Evolutionary conservation across 2,113 vertebrate species (phyloP), one percentile per base, ranked within the genome.

Genomic region (Callopanchax toddi): DNA sequence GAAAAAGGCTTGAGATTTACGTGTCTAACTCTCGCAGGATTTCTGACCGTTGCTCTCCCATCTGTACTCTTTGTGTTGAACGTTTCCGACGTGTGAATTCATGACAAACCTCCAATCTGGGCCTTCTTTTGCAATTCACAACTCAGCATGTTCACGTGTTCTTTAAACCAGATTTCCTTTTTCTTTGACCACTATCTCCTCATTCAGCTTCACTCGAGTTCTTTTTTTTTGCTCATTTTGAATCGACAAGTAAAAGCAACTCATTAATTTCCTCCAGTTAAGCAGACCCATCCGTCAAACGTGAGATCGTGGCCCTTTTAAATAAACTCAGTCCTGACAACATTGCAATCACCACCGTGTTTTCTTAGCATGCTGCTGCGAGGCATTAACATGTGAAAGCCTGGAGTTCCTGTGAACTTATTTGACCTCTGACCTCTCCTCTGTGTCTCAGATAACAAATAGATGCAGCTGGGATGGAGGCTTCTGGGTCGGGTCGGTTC

Each of bases 321-420:
- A 72, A 70, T 64, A 86, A 81, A 74, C 68, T 18, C n/a, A 6
- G 44, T 65, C 68, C 57, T 58, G 64, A 75, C 72, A 53, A 78
- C 42, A 12, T 81, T 71, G 60, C 77, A 83, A 83, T 79, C 58
- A 51, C 70, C 40, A n/a, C 29, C 29, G 60, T 81, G 82, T 79
- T 81, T 51, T 77, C 68, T 61, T 74, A 53, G 21, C 11, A 71
- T 66, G 73, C 74, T 26, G 39, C 37, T 46, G 50, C 26, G 61
- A n/a, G 44, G 52, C 1, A 94, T 95, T 93, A 93, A 82, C 94
- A 94, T 94, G 72, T 93, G 93, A 95, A 95, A 93, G 90, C 68
- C 57, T 15, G 10, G 21, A 81, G 81, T 91, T 91, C 87, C 91
- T 94, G 93, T 91, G 93, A 94, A 94, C 91, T 91, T 91, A 91